phyloP scores from a whole-genome alignment of 1,140 invertebrate species.

The Yoshiicerus persimilis region DNA sequence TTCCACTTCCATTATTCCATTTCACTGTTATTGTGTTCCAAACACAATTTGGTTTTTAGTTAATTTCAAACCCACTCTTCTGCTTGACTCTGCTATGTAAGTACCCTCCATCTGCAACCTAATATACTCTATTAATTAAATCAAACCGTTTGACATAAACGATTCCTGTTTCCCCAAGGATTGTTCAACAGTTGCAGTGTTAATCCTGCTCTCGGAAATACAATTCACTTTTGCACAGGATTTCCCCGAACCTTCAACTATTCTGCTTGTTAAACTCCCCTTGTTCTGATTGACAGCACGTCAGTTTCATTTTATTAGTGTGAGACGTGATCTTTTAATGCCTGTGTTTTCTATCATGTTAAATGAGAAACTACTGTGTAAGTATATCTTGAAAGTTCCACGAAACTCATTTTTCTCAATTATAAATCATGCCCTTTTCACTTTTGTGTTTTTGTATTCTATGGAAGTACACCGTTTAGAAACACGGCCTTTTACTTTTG shows the following conservation, averaged over 20 bases:
- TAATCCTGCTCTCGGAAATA: background rate
- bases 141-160: background rate
- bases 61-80: background rate
- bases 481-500: background rate
- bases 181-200: background rate
- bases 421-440: background rate
- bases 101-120: background rate
- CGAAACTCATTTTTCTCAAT: background rate
- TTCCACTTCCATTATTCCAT: background rate
- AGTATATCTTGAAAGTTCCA: background rate
- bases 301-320: background rate
- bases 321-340: background rate
- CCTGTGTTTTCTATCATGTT: background rate
- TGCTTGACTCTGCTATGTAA: background rate
- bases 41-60: background rate
- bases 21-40: background rate
- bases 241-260: background rate
- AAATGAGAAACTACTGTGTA: too few relatives aligned
- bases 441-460: background rate
- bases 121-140: background rate
- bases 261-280: background rate
- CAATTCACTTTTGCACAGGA: background rate
- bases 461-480: background rate
- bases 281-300: background rate
- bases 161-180: background rate